Evolutionary conservation across 2,888 invertebrate species (phyloP), one percentile per base, ranked within the genome.

Genomic region (Hecatera dysodea): DNA sequence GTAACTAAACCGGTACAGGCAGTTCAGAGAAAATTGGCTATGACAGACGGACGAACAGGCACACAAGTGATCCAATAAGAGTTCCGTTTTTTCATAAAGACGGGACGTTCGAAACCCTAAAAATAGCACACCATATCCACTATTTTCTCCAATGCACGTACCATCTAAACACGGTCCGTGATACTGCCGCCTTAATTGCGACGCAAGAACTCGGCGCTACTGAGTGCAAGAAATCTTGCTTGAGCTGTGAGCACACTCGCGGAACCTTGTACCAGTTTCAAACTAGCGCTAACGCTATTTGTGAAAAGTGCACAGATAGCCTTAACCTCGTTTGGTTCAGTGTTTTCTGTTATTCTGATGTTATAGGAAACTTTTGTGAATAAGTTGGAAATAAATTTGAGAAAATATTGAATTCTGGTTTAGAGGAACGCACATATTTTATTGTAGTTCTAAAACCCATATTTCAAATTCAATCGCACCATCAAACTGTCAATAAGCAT

Each of bases 121-220:
- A 44, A 12, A 17, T 4, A 61, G 9, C 11, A 33, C 55, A 11
- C 53, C 82, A 36, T 1, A 60, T 78, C 78, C 48, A 19, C 1
- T 5, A 19, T 0, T 15, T 53, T 63, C 12, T 15, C 0, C 3
- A 8, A 17, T 82, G 19, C 4, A 29, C 22, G 62, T 52, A 46
- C 84, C 83, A 81, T 81, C 84, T 85, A 87, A 88, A 83, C 86
- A 86, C 78, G 67, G 74, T 39, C 74, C 63, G 75, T 73, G 67
- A 80, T 78, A 81, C 81, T 83, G 80, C 72, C 80, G 80, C 64
- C 86, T 90, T 89, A 88, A 90, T 89, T 88, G 85, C 84, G 81
- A 73, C 71, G 77, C 85, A 84, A 87, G 87, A 87, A 89, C 84
- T 84, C 77, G 72, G 81, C 72, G 80, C 76, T 64, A 71, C 80